Base-by-base conservation (phyloP, 2,888 invertebrate genomes). In the Caenorhabditis virilis region DNA sequence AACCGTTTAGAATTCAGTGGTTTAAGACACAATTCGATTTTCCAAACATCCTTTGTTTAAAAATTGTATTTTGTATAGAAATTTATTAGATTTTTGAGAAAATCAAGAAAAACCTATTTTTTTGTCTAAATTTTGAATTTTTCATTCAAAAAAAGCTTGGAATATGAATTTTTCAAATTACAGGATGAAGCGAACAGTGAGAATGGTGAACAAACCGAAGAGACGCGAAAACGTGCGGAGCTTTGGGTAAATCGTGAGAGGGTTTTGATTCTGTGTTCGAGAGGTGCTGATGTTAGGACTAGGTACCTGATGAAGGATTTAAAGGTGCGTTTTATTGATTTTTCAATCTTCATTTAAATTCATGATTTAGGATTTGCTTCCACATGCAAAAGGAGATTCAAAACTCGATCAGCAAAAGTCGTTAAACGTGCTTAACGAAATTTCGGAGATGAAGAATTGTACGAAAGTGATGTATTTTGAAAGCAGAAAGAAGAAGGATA, bases 271-370 rank as follows among this genome's bases (percentile, higher is more conserved):
- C 91, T 99, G 84, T 91, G 93, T n/a, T 91, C 95, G 1, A 88
- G 98, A 74, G 97, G 98, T 20, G 93, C 95, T 49, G 91, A 90
- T 76, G 90, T 91, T 82, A 88, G 93, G 45, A 92, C 94, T 83
- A 88, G 98, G 2, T 97, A 97, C 86, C 86, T 99, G 20, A 95
- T 98, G 95, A 91, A 91, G 73, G 95, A 98, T 83, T 85, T 98
- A 23, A 77, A 78, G 55, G 69, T 69, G 4, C n/a, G n/a, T n/a
- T n/a, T n/a, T n/a, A n/a, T n/a, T n/a, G n/a, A n/a, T n/a, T n/a
- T n/a, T n/a, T n/a, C n/a, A n/a, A n/a, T n/a, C n/a, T n/a, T n/a
- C n/a, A n/a, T n/a, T n/a, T n/a, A n/a, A n/a, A n/a, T n/a, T n/a
- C n/a, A n/a, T n/a, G n/a, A n/a, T n/a, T n/a, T 39, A 71, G 63